phyloP scores from a whole-genome alignment of 2,113 vertebrate species.

The Halichoeres trimaculatus region DNA sequence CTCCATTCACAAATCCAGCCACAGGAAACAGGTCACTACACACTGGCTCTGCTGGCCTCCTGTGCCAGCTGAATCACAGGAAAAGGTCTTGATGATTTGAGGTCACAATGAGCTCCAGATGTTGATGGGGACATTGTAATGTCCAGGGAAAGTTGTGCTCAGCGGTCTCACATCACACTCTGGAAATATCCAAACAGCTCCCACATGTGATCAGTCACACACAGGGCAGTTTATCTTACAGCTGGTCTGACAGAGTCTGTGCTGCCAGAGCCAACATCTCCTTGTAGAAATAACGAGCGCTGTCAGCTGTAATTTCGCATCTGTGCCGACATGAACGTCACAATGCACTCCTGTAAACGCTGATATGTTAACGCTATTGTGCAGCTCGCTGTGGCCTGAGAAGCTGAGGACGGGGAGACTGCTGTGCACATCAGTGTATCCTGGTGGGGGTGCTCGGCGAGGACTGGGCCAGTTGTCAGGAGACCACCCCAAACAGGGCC shows the following conservation, averaged over 20 bases:
- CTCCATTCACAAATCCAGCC: slow-evolving; percentile 79
- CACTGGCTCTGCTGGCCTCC: slow-evolving; percentile 49
- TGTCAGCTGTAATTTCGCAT: slow-evolving; percentile 46
- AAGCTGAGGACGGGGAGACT: slow-evolving; percentile 45
- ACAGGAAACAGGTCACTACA: slow-evolving; percentile 70
- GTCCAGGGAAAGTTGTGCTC: slow-evolving; percentile 63
- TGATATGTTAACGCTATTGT: slow-evolving; percentile 61
- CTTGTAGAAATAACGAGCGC: slow-evolving; percentile 21
- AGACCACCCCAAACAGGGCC: slow-evolving; percentile 80
- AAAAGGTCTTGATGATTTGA: slow-evolving; percentile 62
- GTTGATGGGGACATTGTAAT: slow-evolving; percentile 71
- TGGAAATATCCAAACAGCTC: slow-evolving; percentile 64
- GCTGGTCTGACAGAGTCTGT: slow-evolving; percentile 58
- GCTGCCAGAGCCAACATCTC: slow-evolving; percentile 38
- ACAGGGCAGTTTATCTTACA: slow-evolving; percentile 41
- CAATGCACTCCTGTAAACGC: slow-evolving; percentile 52
- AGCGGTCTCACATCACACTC: slow-evolving; percentile 63
- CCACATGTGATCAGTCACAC: slow-evolving; percentile 64
- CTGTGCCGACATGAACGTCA: slow-evolving; percentile 57
- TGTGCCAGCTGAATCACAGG: slow-evolving; percentile 72
- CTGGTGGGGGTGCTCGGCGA: slow-evolving; percentile 55
- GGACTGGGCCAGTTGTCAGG: slow-evolving; percentile 77
- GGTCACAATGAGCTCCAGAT: slow-evolving; percentile 76
- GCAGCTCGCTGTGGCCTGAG: slow-evolving; percentile 32
- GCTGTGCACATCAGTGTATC: slow-evolving; percentile 31